phyloP scores from a whole-genome alignment of 2,113 vertebrate genomes.

The Oreotrochilus melanogaster region DNA sequence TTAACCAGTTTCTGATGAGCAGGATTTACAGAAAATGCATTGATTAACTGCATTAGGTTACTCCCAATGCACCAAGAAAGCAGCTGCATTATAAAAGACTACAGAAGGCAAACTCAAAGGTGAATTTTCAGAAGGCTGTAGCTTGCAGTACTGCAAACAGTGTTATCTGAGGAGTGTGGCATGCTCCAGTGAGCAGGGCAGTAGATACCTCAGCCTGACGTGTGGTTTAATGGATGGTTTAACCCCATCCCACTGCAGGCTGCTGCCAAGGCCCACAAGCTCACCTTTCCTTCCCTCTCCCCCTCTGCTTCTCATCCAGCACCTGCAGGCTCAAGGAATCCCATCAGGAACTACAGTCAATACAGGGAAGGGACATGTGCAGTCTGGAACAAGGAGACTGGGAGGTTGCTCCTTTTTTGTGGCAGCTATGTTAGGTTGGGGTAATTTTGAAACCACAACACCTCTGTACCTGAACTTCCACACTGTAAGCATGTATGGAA shows the following conservation, averaged over 20 bases:
- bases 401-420: neutral
- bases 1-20: conserved; percentile 61
- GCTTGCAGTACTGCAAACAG: neutral
- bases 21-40: conserved; percentile 13
- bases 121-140: neutral
- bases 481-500: rapidly evolving
- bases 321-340: neutral
- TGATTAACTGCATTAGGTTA: neutral
- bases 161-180: rapidly evolving
- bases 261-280: neutral
- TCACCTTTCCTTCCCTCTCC: neutral
- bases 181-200: neutral
- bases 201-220: neutral
- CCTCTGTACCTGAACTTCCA: neutral
- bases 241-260: neutral
- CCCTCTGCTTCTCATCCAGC: neutral
- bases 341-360: neutral
- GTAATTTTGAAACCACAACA: neutral
- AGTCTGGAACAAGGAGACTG: neutral
- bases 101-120: neutral
- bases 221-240: neutral
- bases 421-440: neutral
- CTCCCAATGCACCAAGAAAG: neutral
- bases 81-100: neutral
- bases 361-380: neutral